phyloP scores from a whole-genome alignment of 1,140 invertebrate genomes.

The Apocrypta bakeri region DNA sequence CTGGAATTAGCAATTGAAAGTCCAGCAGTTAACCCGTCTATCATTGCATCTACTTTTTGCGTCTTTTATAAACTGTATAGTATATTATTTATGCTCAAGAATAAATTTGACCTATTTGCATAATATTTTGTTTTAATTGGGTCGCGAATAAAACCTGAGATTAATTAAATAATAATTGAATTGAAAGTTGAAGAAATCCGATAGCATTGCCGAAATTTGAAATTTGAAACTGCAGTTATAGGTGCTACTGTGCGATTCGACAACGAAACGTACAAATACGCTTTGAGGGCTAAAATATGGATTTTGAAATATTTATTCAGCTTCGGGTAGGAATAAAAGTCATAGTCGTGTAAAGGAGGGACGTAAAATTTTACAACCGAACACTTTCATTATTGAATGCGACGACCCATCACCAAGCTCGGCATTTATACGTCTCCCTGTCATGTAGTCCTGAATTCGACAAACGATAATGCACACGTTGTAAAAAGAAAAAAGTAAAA shows the following conservation, averaged over 20 bases:
- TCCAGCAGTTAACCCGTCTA: background rate
- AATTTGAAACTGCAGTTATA: no score
- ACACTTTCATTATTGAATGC: conserved; percentile 23
- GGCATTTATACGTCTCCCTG: background rate
- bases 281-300: background rate
- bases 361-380: background rate
- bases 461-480: background rate
- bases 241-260: no score
- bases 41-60: background rate
- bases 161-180: no score
- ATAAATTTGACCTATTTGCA: no score
- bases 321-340: background rate
- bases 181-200: no score
- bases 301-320: conserved; percentile 11
- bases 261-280: no score
- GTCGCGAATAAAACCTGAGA: no score
- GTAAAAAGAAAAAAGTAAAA: background rate
- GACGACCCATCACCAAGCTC: background rate
- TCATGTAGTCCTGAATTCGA: background rate
- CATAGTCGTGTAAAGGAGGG: background rate
- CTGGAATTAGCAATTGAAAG: conserved; percentile 25
- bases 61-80: no score
- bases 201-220: no score
- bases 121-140: no score
- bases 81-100: no score